These are phyloP conservation scores for Odontothrips loti DNA, from an alignment of 2,888 invertebrate species.

Conservation along the genomic window DNA sequence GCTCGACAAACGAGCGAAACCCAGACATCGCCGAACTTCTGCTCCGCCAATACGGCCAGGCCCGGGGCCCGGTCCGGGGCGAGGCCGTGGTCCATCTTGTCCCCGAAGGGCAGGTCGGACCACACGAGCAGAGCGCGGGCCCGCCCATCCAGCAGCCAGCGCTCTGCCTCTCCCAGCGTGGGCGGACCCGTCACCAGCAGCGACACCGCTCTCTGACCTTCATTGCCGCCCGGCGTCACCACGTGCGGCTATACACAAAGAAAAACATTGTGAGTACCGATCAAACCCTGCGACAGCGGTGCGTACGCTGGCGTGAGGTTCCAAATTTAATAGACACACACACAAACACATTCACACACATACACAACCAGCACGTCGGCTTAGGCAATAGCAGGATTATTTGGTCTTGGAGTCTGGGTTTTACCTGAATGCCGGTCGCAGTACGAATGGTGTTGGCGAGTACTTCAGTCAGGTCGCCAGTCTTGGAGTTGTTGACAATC, in stretches of 20 bases:
- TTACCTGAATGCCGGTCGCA: background rate
- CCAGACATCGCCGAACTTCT: background rate
- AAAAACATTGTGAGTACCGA: no score
- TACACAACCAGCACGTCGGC: no score
- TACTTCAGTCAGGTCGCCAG: background rate
- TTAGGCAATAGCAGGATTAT: no score
- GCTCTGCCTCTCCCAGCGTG: background rate
- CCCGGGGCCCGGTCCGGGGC: background rate
- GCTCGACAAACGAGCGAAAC: background rate
- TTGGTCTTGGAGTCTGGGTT: no score
- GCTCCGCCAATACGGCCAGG: background rate
- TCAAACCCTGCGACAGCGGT: no score
- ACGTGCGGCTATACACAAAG: background rate
- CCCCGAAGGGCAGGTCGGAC: background rate
- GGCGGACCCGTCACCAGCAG: background rate
- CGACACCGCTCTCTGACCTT: background rate
- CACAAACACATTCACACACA: no score
- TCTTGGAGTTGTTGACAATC: background rate
- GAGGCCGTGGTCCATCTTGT: background rate
- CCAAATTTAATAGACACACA: no score
- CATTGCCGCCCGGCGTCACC: background rate
- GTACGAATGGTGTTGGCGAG: background rate
- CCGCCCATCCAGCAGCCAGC: background rate
- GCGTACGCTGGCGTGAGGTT: no score
- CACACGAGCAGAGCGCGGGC: background rate